These are phyloP conservation scores for Aphelinus atriplicis DNA, from an alignment of 1,140 invertebrate species.

Conservation along the genomic window DNA sequence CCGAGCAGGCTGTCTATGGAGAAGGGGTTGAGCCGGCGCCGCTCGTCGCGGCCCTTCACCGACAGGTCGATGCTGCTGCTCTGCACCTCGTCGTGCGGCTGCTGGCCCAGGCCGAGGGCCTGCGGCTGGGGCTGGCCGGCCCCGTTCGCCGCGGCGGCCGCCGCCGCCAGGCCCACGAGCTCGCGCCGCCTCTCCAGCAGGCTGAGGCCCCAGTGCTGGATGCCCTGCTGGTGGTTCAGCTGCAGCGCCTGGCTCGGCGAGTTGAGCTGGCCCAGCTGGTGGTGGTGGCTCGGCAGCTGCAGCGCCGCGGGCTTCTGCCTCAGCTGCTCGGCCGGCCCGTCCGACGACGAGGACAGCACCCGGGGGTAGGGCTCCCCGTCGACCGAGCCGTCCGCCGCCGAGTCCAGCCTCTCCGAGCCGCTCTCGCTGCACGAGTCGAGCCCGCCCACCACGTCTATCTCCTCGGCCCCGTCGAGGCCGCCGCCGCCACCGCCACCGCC, in stretches of 20 bases:
- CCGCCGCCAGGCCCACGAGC: constrained; percentile 51
- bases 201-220: constrained; percentile 62
- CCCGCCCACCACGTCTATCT: constrained; percentile 81
- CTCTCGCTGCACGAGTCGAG: constrained; percentile 69
- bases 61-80: constrained; percentile 64
- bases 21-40: constrained; percentile 78
- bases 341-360: constrained; percentile 36
- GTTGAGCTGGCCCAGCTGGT: constrained; percentile 38
- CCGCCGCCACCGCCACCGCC: constrained; percentile 66
- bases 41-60: constrained; percentile 67
- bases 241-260: constrained; percentile 46
- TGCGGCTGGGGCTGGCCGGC: constrained; percentile 44
- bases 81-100: constrained; percentile 61
- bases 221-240: constrained; percentile 62
- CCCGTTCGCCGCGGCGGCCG: constrained; percentile 39
- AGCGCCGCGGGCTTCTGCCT: constrained; percentile 2
- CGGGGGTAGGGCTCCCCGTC: constrained; percentile 64
- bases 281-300: constrained; percentile 14
- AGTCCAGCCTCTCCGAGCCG: constrained; percentile 70
- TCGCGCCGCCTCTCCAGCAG: constrained; percentile 60
- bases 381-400: constrained; percentile 71
- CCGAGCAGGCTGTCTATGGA: constrained; percentile 84
- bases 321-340: constrained; percentile 9
- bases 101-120: constrained; percentile 58
- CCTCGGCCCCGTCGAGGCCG: constrained; percentile 77